phyloP scores from a whole-genome alignment of 2,888 invertebrate genomes.

The Pseudanteris insignis region DNA sequence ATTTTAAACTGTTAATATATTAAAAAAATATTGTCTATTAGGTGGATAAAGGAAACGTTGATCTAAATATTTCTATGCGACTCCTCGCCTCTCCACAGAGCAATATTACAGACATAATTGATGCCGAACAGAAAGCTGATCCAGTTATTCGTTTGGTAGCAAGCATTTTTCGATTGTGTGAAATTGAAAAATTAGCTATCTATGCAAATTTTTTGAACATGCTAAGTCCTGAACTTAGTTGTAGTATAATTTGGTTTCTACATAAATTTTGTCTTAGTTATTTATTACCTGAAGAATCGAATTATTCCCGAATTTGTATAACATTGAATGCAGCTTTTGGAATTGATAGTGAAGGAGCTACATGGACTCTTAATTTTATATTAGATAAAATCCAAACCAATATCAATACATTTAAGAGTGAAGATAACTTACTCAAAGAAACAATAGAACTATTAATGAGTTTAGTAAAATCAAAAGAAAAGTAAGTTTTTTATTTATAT shows the following conservation, averaged over 20 bases:
- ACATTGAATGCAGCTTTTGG: constrained; percentile 74
- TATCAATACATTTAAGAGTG: constrained; percentile 72
- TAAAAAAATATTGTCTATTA: constrained; percentile 23
- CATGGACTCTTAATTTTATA: constrained; percentile 73
- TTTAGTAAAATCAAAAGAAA: constrained; percentile 68
- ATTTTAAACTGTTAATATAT: background rate
- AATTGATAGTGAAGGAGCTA: constrained; percentile 73
- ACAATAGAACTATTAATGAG: constrained; percentile 72
- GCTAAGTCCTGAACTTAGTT: constrained; percentile 83
- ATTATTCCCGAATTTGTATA: constrained; percentile 70
- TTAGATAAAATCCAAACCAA: constrained; percentile 74
- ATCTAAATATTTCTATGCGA: constrained; percentile 68
- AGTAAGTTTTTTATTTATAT: constrained; percentile 64
- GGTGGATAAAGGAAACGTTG: constrained; percentile 55
- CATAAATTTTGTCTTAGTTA: constrained; percentile 81
- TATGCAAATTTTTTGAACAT: constrained; percentile 74
- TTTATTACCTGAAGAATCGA: constrained; percentile 69
- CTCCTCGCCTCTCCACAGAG: constrained; percentile 67
- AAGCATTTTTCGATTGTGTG: constrained; percentile 77
- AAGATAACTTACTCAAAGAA: constrained; percentile 72
- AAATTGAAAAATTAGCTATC: constrained; percentile 78
- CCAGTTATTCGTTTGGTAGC: constrained; percentile 72
- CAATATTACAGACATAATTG: constrained; percentile 56
- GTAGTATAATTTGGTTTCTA: constrained; percentile 81
- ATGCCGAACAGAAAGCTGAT: constrained; percentile 56